A percentile compares a stretch with the other conserved stretches of the same genome.
These are phyloP conservation scores for Brachionus calyciflorus DNA, from an alignment of 1,140 invertebrate species.

Conservation along the genomic window DNA sequence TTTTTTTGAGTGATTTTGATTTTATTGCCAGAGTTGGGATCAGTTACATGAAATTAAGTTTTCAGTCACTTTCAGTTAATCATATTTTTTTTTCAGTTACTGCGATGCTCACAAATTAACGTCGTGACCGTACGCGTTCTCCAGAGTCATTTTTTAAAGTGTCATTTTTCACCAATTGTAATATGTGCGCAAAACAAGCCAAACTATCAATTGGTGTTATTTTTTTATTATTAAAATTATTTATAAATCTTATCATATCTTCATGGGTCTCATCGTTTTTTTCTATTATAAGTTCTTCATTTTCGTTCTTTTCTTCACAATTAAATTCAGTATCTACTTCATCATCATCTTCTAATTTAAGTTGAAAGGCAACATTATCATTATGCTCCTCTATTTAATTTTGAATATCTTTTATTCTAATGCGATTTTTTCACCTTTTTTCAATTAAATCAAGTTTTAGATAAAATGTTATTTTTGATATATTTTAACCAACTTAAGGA, in stretches of 20 bases:
- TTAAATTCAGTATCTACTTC: neutral
- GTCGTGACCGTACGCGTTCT: neutral
- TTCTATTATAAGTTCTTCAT: neutral
- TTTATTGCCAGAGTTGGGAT: too few species aligned
- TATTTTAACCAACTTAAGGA: too few species aligned
- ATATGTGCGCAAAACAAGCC: constrained; percentile 1
- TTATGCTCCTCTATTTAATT: neutral
- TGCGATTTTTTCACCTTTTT: too few species aligned
- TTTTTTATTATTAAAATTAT: constrained; percentile 13
- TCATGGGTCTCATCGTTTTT: neutral
- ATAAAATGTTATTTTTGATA: too few species aligned
- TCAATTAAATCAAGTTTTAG: too few species aligned
- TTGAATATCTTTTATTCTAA: neutral
- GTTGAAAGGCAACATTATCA: neutral
- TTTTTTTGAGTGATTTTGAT: too few species aligned
- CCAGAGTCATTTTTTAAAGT: neutral
- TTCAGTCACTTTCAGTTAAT: neutral
- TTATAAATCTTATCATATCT: constrained; percentile 21
- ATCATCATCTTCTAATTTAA: neutral
- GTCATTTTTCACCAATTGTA: neutral
- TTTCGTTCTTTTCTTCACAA: neutral
- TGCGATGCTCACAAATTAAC: neutral
- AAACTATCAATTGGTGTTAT: neutral
- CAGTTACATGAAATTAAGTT: too few species aligned
- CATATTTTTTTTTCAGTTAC: neutral